Evolutionary conservation across 2,797 vertebrate genomes (phyloP).

Genomic region (Oryzias dopingdopingensis): DNA sequence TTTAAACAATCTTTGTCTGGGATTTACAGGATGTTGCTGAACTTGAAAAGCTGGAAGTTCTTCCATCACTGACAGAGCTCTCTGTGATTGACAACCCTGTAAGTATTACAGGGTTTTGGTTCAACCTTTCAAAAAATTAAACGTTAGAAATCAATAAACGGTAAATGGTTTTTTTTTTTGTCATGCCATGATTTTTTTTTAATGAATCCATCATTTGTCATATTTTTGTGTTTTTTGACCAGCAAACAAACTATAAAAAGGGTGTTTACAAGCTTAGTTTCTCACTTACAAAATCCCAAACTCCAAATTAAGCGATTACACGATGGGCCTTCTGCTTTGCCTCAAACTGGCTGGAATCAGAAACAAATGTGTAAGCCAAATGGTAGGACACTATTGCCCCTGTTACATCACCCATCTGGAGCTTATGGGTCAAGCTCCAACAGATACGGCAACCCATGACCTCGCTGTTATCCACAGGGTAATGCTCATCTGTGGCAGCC

Average conservation of each 20-base stretch:
- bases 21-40: conserved; percentile 79
- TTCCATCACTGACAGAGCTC: conserved; percentile 83
- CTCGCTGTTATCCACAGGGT: conserved; percentile 38
- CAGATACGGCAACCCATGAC: conserved; percentile 32
- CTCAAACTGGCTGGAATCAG: conserved; percentile 68
- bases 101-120: conserved; percentile 60
- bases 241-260: conserved; percentile 20
- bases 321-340: conserved; percentile 62
- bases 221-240: conserved; percentile 16
- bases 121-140: conserved; percentile 14
- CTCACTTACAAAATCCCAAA: conserved; percentile 47
- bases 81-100: conserved; percentile 85
- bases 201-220: conserved; percentile 12
- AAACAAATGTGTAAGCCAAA: conserved; percentile 72
- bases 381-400: conserved; percentile 59
- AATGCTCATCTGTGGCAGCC: conserved; percentile 62
- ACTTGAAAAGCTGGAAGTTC: conserved; percentile 83
- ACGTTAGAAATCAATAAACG: conserved; percentile 6
- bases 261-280: conserved; percentile 34
- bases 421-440: conserved; percentile 53
- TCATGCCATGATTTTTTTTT: neutral
- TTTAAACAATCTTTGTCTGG: conserved; percentile 17
- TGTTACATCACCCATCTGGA: conserved; percentile 73
- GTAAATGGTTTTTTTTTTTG: neutral
- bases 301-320: conserved; percentile 73